Conservation (phyloP, 2,113 vertebrate genomes). For the Anser cygnoides region DNA sequence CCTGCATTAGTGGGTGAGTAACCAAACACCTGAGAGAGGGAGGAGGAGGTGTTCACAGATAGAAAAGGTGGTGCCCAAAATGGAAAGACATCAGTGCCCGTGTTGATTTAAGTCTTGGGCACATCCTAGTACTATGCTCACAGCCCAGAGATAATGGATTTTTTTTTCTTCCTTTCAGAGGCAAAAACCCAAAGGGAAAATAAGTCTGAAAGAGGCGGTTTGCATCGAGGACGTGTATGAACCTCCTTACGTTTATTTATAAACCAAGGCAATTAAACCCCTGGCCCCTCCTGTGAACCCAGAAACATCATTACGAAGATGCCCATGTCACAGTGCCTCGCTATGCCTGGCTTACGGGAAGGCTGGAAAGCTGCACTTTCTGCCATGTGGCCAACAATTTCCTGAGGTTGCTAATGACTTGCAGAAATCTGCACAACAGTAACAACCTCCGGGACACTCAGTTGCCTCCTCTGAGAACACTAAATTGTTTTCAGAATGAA, state of each 20-base stretch:
- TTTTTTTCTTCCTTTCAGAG: background rate
- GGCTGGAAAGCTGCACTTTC: constrained; percentile 47
- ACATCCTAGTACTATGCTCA: background rate
- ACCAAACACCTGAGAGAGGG: background rate
- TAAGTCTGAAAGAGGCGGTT: background rate
- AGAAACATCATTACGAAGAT: constrained; percentile 46
- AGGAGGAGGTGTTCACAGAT: background rate
- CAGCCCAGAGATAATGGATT: background rate
- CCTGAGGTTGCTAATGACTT: constrained; percentile 50
- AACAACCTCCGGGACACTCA: constrained; percentile 27
- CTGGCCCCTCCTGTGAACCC: constrained; percentile 49
- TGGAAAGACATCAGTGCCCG: background rate
- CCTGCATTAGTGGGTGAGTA: background rate
- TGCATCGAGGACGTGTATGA: constrained; percentile 10
- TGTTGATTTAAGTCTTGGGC: background rate
- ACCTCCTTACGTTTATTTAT: constrained; percentile 37
- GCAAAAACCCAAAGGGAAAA: background rate
- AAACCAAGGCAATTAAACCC: constrained; percentile 55
- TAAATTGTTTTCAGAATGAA: constrained; percentile 48
- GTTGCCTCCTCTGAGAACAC: background rate
- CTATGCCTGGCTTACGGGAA: constrained; percentile 30
- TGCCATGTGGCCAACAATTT: constrained; percentile 45
- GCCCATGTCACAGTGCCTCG: constrained; percentile 21
- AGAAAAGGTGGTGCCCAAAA: constrained; percentile 27
- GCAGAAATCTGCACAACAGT: constrained; percentile 38